These are phyloP conservation scores for Plecturocebus donacophilus DNA, from an alignment of 2,113 vertebrate species.

Conservation along the genomic window DNA sequence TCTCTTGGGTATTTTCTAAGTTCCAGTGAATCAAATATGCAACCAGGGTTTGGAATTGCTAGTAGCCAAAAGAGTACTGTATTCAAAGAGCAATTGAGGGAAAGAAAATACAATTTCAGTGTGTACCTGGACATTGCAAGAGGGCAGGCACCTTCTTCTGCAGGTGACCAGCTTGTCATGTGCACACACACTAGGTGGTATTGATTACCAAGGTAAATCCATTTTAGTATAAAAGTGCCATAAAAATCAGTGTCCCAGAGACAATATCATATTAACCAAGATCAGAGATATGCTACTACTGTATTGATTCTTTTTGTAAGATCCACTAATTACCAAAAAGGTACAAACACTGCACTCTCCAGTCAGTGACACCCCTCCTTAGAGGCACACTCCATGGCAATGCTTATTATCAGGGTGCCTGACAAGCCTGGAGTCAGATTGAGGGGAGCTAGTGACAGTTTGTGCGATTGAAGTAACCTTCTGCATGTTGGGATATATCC, in stretches of 20 bases:
- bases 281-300: neutral
- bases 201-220: neutral
- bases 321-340: neutral
- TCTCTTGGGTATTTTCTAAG: neutral
- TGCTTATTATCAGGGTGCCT: neutral
- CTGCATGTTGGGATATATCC: rapidly evolving
- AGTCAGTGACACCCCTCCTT: neutral
- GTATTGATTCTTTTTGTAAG: neutral
- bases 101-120: neutral
- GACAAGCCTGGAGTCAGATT: neutral
- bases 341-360: neutral
- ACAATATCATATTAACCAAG: neutral
- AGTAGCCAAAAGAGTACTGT: neutral
- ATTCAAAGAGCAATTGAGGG: neutral
- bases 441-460: neutral
- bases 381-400: neutral
- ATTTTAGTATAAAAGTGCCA: neutral
- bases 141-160: neutral
- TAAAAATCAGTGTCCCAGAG: neutral
- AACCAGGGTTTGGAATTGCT: neutral
- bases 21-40: neutral
- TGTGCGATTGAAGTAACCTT: neutral
- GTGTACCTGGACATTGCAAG: neutral
- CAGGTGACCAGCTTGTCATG: neutral
- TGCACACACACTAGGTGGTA: neutral